Conservation (phyloP, 2,113 vertebrate species). For the Cryptomyrus ogoouensis region DNA sequence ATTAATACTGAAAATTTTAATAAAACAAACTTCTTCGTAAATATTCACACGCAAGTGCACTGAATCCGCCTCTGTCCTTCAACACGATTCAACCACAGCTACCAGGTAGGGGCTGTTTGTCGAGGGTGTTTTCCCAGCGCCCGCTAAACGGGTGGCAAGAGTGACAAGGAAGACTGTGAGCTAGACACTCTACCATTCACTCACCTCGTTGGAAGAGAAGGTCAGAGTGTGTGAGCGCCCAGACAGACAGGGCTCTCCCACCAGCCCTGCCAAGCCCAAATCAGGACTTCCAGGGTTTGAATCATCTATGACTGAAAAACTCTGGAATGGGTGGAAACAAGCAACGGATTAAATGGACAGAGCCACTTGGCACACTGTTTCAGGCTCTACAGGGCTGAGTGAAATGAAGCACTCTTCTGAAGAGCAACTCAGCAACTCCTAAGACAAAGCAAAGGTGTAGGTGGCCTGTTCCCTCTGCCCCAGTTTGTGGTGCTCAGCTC, state of each 20-base stretch:
- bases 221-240: conserved; percentile 75
- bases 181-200: conserved; percentile 33
- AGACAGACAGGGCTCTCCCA: conserved; percentile 73
- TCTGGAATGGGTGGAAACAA: conserved; percentile 70
- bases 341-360: conserved; percentile 21
- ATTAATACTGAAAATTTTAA: not conserved
- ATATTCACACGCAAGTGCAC: not conserved
- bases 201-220: conserved; percentile 87
- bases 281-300: conserved; percentile 70
- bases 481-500: not conserved
- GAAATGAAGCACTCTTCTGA: not conserved
- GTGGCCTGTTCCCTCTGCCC: not conserved
- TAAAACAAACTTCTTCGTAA: not conserved
- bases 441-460: not conserved
- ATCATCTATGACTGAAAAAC: conserved; percentile 69
- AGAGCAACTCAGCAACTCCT: not conserved
- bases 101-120: not conserved
- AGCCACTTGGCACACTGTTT: not conserved
- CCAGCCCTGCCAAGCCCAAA: conserved; percentile 71
- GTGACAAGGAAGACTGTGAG: not conserved
- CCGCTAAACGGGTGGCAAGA: not conserved
- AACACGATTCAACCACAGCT: too few species aligned
- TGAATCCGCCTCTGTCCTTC: not conserved
- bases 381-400: not conserved
- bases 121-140: not conserved